Evolutionary conservation across 2,113 vertebrate species (phyloP), one percentile per base, ranked within the genome.

Genomic region (Ceyx margarethae): DNA sequence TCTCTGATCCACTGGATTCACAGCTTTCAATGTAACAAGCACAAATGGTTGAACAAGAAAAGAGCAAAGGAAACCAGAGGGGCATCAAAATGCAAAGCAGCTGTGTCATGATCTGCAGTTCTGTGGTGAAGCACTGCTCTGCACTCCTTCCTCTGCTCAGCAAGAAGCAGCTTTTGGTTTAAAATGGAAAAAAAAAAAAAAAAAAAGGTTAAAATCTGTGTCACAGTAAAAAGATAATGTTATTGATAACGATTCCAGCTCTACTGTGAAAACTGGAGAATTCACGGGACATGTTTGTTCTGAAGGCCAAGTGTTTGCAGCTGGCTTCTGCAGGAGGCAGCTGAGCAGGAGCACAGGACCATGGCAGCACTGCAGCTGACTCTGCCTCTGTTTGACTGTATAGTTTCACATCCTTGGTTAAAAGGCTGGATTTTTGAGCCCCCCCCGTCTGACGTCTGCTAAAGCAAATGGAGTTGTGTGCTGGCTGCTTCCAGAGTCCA

Each of bases 401-500:
- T 7, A 25, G 48, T 9, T 9, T 81, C 53, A 17, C 37, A 33
- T 16, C 20, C 9, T 18, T 20, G 23, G 19, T 11, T 62, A 48
- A 5, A 45, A 31, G 46, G 4, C 35, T 17, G 22, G 48, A 40
- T 37, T 62, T 77, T 29, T 7, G 79, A 57, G 35, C 22, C 53
- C 16, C 16, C 15, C 5, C 67, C 17, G 6, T 1, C 57, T 68
- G 82, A 43, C 23, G 16, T 6, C 22, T 53, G 35, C 57, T 53
- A 0, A 35, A 29, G 51, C 1, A 0, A 46, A 25, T 5, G 57
- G 43, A 50, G 7, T 10, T 1, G 0, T 53, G 31, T 61, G 31
- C 60, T 4, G 4, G 26, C 50, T 53, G 72, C 42, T 74, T 15
- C 13, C 2, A 2, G 54, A 40, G 54, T n/a, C 73, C 53, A 26